Evolutionary conservation across 2,888 invertebrate species (phyloP), one percentile per base, ranked within the genome.

Genomic region (Rosalia funebris): DNA sequence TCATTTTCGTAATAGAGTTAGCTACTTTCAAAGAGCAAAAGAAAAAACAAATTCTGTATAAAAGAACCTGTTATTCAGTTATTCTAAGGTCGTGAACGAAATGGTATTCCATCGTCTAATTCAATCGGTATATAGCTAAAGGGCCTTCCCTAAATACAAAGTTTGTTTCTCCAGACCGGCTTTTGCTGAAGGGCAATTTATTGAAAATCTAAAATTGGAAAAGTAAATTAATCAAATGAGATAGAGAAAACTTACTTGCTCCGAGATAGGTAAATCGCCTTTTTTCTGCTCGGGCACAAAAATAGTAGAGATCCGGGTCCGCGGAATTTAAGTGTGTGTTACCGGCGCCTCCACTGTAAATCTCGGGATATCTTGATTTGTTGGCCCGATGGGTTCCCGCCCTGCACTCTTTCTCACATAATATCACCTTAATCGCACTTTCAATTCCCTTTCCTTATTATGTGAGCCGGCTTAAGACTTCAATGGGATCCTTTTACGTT

Each of bases 401-500:
- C 14, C 34, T 57, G 32, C 50, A n/a, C 36, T 44, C 19, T 44
- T 25, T 32, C 52, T 32, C 32, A 55, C 56, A 34, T 61, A 63
- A 65, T 61, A 63, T 59, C 63, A 57, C 55, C 62, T 62, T 66
- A 62, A 64, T 66, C 62, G 58, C 53, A 52, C 36, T 56, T 64
- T 64, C 62, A 48, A 60, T 60, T 58, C 56, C 19, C 25, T 36
- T 41, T 52, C 50, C 42, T 44, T 41, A 52, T 57, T 57, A 57
- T 36, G 14, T 1, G 14, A 41, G 31, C 14, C 34, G 34, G 14
- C 50, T 39, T 10, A 39, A 50, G 34, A 19, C 32, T 45, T 45
- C 44, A 58, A 57, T 60, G 44, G 25, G 53, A 12, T 44, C 15
- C 17, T 19, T 55, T 55, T 46, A 34, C 55, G 10, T 39, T 50